Base-by-base conservation (phyloP, 2,797 vertebrate species). In the Remorina albescens region DNA sequence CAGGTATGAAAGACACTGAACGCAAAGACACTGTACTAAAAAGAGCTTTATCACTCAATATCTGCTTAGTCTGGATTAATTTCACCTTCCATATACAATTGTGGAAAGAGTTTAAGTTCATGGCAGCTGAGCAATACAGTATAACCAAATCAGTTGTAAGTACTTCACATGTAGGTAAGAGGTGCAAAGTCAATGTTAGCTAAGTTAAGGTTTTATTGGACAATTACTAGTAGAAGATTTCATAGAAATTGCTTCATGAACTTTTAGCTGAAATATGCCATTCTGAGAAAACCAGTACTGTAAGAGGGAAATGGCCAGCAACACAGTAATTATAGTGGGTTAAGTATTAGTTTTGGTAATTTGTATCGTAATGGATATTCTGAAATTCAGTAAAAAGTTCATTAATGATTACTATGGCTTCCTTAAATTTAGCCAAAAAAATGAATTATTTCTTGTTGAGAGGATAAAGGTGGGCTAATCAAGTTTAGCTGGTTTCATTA, bases 1-100 rank as follows among this genome's bases (percentile, higher is more conserved):
- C 98, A 98, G 98, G 98, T 99, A 96, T 5, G 19, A 57, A 62
- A 23, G 32, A 21, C 59, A 71, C 47, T 47, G 9, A 57, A 7
- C 26, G 25, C 21, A 59, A 62, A 77, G 9, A 73, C 49, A 67
- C 53, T 16, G 13, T 11, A 55, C 3, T 18, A 42, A 4, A 56
- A 9, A 65, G 8, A 26, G 47, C 25, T 49, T 19, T 54, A 23
- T 39, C 23, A 56, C 44, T 66, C 9, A 41, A 0, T 51, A 28
- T 58, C 16, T 61, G n/a, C 41, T 71, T 21, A 39, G 39, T 53
- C 1, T 1, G 6, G 30, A 60, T 47, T 5, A 1, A 28, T 30
- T 58, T 36, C 1, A 32, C 1, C 63, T 46, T 44, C 10, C 44
- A 58, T 44, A 53, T 44, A n/a, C 10, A 21, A 26, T 34, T 64